These are phyloP conservation scores for Drosophila mayri DNA, from an alignment of 1,140 invertebrate genomes.

Conservation along the genomic window DNA sequence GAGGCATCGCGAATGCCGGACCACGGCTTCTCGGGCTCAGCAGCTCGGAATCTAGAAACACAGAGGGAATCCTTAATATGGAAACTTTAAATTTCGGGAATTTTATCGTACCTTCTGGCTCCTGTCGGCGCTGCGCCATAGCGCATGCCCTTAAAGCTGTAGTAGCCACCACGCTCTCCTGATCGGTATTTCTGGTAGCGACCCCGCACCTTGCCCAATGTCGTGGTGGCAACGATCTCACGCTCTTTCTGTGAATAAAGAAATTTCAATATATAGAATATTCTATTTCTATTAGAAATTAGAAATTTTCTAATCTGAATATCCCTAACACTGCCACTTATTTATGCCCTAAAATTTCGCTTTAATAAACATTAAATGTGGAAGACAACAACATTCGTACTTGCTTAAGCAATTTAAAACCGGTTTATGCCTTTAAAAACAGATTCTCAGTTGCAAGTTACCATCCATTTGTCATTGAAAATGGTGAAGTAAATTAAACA, in stretches of 20 bases:
- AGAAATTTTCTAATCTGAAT: background rate
- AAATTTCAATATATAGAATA: background rate
- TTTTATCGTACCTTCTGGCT: constrained; percentile 54
- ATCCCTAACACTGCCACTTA: too few species aligned
- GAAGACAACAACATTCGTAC: background rate
- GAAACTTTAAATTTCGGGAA: too few species aligned
- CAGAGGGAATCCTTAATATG: background rate
- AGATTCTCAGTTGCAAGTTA: background rate
- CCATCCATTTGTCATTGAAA: constrained; percentile 1
- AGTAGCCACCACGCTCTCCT: constrained; percentile 85
- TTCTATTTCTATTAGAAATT: too few species aligned
- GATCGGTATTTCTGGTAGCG: constrained; percentile 86
- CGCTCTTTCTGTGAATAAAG: constrained; percentile 84
- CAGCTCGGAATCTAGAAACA: constrained; percentile 85
- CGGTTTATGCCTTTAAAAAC: background rate
- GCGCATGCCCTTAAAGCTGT: constrained; percentile 87
- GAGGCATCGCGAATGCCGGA: constrained; percentile 87
- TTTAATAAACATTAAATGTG: background rate
- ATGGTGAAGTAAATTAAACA: background rate
- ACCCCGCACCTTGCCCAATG: constrained; percentile 86
- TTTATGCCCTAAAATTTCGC: background rate
- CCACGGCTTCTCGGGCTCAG: constrained; percentile 87
- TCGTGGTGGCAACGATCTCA: constrained; percentile 81
- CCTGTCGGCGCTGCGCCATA: constrained; percentile 80
- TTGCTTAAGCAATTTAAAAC: background rate